Conservation (phyloP, 2,888 invertebrate species). For the Tyria jacobaeae region DNA sequence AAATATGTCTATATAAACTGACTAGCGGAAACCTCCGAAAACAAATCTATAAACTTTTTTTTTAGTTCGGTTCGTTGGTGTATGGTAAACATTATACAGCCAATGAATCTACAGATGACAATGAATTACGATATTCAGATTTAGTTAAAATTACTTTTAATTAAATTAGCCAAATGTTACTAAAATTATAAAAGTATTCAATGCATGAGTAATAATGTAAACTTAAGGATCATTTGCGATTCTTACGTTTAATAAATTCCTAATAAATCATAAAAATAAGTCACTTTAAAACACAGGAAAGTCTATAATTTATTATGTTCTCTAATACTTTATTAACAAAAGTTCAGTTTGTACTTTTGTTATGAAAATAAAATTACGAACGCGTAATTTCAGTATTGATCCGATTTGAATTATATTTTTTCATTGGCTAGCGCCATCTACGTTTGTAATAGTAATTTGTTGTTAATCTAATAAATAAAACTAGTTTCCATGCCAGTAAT, state of each 20-base stretch:
- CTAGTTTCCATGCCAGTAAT: background rate
- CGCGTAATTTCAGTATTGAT: conserved; percentile 35
- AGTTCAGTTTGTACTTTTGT: too few relatives aligned
- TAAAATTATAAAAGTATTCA: too few relatives aligned
- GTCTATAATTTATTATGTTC: too few relatives aligned
- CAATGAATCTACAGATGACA: conserved; percentile 3
- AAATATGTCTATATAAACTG: conserved; percentile 4
- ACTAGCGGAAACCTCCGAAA: conserved; percentile 28
- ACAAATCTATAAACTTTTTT: conserved; percentile 41
- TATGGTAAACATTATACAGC: conserved; percentile 8
- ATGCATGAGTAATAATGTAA: too few relatives aligned
- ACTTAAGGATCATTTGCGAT: too few relatives aligned
- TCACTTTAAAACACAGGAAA: too few relatives aligned
- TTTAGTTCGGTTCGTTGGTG: conserved; percentile 13
- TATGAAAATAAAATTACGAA: conserved; percentile 17
- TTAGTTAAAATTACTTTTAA: too few relatives aligned
- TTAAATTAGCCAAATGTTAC: too few relatives aligned
- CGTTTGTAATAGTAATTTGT: conserved; percentile 18
- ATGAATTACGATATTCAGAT: background rate
- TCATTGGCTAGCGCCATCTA: conserved; percentile 20
- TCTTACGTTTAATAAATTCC: too few relatives aligned
- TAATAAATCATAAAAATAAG: too few relatives aligned
- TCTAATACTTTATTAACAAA: too few relatives aligned
- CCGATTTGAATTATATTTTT: conserved; percentile 30
- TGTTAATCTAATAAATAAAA: background rate